Evolutionary conservation across 2,888 invertebrate species (phyloP).

Genomic region (Molanna angustata): DNA sequence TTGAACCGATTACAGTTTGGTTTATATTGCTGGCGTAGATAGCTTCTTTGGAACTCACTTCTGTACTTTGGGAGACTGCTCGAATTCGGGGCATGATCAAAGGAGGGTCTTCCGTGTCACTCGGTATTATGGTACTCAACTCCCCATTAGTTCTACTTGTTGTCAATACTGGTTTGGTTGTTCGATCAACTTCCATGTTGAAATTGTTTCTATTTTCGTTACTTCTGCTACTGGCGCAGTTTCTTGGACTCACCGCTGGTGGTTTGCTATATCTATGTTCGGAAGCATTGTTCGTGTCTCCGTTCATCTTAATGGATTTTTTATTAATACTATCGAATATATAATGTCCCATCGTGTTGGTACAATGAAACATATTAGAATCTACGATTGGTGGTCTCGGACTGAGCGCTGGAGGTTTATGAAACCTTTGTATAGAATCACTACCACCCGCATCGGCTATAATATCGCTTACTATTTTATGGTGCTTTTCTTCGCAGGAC

Average conservation of each 20-base stretch:
- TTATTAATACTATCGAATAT: constrained; percentile 34
- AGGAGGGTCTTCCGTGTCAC: constrained; percentile 25
- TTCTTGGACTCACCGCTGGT: constrained; percentile 20
- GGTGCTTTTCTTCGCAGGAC: constrained; percentile 28
- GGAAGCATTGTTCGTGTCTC: neutral
- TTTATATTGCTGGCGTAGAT: neutral
- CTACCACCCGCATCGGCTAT: constrained; percentile 6
- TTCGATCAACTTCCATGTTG: constrained; percentile 28
- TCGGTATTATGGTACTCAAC: neutral
- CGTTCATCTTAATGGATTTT: constrained; percentile 11
- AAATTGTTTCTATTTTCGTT: constrained; percentile 14
- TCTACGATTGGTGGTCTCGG: constrained; percentile 49
- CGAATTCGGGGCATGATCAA: constrained; percentile 18
- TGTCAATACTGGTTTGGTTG: constrained; percentile 22
- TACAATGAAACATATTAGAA: constrained; percentile 45
- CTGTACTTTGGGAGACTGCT: neutral
- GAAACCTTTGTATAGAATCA: constrained; percentile 1
- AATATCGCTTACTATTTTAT: constrained; percentile 28
- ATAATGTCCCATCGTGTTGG: constrained; percentile 34
- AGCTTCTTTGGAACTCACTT: neutral
- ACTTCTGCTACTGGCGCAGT: constrained; percentile 1
- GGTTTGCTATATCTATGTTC: constrained; percentile 17
- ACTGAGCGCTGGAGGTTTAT: constrained; percentile 41
- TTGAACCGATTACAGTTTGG: neutral
- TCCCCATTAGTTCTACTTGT: constrained; percentile 24